A percentile compares a stretch with the other conserved stretches of the same genome.
Conservation (phyloP, 2,888 invertebrate genomes). For the Homarus gammarus region DNA sequence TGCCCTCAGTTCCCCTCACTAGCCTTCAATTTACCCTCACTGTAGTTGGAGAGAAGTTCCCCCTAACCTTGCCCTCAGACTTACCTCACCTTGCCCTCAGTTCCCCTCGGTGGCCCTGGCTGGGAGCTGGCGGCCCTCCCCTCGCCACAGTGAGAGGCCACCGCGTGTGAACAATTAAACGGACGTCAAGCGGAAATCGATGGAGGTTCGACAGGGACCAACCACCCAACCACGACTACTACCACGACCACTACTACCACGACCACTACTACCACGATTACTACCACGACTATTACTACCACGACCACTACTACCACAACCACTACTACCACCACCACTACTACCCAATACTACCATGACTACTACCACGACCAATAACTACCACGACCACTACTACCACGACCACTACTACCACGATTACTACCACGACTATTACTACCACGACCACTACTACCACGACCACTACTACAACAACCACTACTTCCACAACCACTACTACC, state of each 20-base stretch:
- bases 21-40: no score
- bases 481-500: not conserved
- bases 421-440: not conserved
- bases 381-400: not conserved
- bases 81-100: not conserved
- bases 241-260: not conserved
- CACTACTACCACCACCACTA: constrained; percentile 4
- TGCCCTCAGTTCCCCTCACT: no score
- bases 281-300: not conserved
- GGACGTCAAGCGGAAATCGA: constrained; percentile 72
- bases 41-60: not conserved
- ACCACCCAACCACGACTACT: constrained; percentile 15
- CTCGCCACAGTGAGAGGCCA: constrained; percentile 15
- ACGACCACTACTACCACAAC: constrained; percentile 1
- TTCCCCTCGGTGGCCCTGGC: not conserved
- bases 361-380: no score
- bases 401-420: no score
- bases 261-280: not conserved
- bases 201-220: constrained; percentile 58
- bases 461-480: not conserved
- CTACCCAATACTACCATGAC: not conserved
- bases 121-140: not conserved
- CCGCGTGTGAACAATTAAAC: constrained; percentile 72
- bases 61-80: not conserved
- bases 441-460: not conserved